Evolutionary conservation across 2,888 invertebrate genomes (phyloP).

Genomic region (Netelia virgata): DNA sequence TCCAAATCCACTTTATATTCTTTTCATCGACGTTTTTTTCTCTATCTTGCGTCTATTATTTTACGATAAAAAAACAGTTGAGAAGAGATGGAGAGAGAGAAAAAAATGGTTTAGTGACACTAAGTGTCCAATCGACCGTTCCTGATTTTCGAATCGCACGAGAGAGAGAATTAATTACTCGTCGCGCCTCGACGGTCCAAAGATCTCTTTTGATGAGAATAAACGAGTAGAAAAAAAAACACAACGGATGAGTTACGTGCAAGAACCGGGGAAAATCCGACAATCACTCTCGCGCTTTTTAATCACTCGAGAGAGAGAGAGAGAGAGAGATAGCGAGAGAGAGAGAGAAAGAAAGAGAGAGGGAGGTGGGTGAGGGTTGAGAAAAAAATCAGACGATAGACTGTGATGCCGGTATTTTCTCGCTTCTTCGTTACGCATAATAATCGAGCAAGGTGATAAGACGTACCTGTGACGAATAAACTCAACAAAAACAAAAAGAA

Average conservation of each 20-base stretch:
- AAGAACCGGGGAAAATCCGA: conserved; percentile 25
- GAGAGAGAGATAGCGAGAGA: background rate
- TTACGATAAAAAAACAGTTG: background rate
- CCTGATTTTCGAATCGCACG: conserved; percentile 3
- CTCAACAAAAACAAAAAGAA: no score
- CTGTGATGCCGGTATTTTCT: background rate
- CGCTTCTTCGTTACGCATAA: conserved; percentile 20
- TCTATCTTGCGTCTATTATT: background rate
- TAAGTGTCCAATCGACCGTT: conserved; percentile 7
- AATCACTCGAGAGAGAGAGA: background rate
- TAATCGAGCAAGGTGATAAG: conserved; percentile 16
- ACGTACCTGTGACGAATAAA: background rate
- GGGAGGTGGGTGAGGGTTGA: background rate
- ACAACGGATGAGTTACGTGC: conserved; percentile 28
- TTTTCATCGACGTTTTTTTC: background rate
- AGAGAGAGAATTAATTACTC: conserved; percentile 20
- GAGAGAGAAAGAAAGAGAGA: background rate
- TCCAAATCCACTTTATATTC: conserved; percentile 23
- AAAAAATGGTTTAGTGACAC: conserved; percentile 13
- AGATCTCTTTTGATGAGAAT: conserved; percentile 22
- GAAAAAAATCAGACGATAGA: background rate
- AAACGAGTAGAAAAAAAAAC: background rate
- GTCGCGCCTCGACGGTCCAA: conserved; percentile 3
- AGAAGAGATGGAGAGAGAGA: background rate
- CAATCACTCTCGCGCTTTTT: conserved; percentile 8